phyloP scores from a whole-genome alignment of 2,797 vertebrate species.

The Ctenochaetus hawaiiensis region DNA sequence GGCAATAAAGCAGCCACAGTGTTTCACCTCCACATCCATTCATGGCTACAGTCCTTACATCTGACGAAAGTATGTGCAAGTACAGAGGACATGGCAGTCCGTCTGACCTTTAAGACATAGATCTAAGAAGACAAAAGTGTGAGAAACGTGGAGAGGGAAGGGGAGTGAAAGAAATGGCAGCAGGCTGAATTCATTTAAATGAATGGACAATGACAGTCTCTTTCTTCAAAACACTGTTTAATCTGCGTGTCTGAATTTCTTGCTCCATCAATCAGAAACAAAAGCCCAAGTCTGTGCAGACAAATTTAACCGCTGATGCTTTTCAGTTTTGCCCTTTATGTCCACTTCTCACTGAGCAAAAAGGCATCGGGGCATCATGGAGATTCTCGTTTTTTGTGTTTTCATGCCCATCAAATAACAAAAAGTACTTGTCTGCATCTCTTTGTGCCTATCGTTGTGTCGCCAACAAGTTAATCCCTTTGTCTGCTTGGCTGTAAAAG shows the following conservation, averaged over 20 bases:
- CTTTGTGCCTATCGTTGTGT: conserved; percentile 32
- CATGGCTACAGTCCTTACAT: conserved; percentile 18
- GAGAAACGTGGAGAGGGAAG: conserved; percentile 19
- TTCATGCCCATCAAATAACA: conserved; percentile 61
- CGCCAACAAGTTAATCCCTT: conserved; percentile 47
- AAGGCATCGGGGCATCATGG: conserved; percentile 40
- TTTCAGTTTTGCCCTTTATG: conserved; percentile 72
- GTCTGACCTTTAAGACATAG: conserved; percentile 63
- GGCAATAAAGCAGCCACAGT: conserved; percentile 47
- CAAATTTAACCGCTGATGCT: conserved; percentile 56
- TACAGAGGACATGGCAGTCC: conserved; percentile 20
- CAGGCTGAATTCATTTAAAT: conserved; percentile 32
- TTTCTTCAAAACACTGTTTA: conserved; percentile 49
- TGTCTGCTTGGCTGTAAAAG: conserved; percentile 41
- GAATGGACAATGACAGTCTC: conserved; percentile 37
- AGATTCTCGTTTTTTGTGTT: conserved; percentile 40
- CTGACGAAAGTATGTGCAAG: conserved; percentile 50
- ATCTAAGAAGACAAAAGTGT: conserved; percentile 35
- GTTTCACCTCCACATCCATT: conserved; percentile 40
- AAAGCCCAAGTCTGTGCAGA: conserved; percentile 50
- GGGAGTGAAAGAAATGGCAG: conserved; percentile 1
- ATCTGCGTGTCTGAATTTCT: conserved; percentile 61
- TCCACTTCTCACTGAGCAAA: conserved; percentile 66
- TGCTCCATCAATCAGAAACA: conserved; percentile 72
- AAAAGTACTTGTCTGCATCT: conserved; percentile 45